Evolutionary conservation across 2,888 invertebrate species (phyloP), one percentile per base, ranked within the genome.

Genomic region (Bellardia pandia): DNA sequence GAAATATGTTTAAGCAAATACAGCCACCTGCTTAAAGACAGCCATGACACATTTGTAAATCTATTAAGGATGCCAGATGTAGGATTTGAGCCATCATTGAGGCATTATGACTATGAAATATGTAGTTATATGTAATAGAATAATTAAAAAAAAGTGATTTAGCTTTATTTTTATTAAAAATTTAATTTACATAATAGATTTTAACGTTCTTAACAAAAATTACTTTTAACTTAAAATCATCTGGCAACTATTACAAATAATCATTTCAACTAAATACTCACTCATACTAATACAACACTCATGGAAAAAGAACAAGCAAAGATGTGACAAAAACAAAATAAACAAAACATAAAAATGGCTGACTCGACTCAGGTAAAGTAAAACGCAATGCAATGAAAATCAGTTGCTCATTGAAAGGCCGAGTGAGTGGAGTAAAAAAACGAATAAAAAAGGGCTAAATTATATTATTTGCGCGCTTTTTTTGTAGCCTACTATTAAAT

Each of bases 331-430:
- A 8, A 68, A 68, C 33, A 69, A 74, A 58, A 51, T 58, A 82
- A 78, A 62, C 23, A 75, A 53, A 81, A 72, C 64, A 62, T 72
- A 83, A 88, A 88, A 85, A 88, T 88, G 88, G 88, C 88, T 78
- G 86, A 88, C 88, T 89, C 89, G 82, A 89, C 88, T 87, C 87
- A 83, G 66, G 51, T 64, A 48, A 72, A 82, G 37, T 78, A 72
- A 37, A 84, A 79, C 14, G 53, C 76, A 48, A 51, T 14, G 14
- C 56, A 71, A 58, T 37, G 16, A 72, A 72, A 75, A 33, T 90
- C 89, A 90, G 90, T 90, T 88, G 89, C 90, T 90, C 89, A 90
- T 89, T 90, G 90, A 82, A 88, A 88, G 88, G 88, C 90, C 89
- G 89, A 89, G 90, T 90, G 90, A 90, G 90, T 90, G 90, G 89